Base-by-base conservation (phyloP, 1,140 invertebrate genomes). In the Yoshiicerus persimilis region DNA sequence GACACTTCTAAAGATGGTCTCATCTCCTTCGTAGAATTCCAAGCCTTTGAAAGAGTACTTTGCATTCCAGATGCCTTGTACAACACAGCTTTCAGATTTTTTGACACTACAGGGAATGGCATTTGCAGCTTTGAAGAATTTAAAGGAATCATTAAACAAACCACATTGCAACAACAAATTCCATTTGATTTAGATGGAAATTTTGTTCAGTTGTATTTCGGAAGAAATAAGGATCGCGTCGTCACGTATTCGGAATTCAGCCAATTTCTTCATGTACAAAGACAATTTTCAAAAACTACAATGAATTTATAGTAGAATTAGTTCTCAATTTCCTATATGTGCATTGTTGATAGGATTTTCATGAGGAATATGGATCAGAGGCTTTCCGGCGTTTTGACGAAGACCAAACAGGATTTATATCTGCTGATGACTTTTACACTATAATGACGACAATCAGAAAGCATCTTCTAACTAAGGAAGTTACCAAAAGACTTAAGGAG, bases 1-100 rank as follows among this genome's bases (percentile, higher is more conserved):
- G 98, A 99, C 92, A 98, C 98, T 86, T 97, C 96, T 92, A 99
- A 99, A 94, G 98, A 99, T 96, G 97, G 98, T 95, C 95, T 97
- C 91, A 99, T 99, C 92, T 99, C 98, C 25, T 99, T 99, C 93
- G 93, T 96, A 20, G 98, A 99, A 93, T 99, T 99, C 93, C 97
- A 98, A 93, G 97, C 98, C 20, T 99, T 99, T 93, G 99, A 99
- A 93, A 97, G 97, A 1, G 93, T 98, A 32, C 94, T 99, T 5
- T 99, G 98, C 92, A 96, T 97, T 20, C 98, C 99, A 75, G 99
- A 99, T 93, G 98, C 98, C 30, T 94, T 99, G 47, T 99, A 99
- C 92, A 97, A 96, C 93, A 97, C 98, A 86, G 98, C 98, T 90
- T 99, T 99, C 93, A 98, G 99, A 92, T 94, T 99, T 83, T 99